phyloP scores from a whole-genome alignment of 2,888 invertebrate species.

The Cerceris rybyensis region DNA sequence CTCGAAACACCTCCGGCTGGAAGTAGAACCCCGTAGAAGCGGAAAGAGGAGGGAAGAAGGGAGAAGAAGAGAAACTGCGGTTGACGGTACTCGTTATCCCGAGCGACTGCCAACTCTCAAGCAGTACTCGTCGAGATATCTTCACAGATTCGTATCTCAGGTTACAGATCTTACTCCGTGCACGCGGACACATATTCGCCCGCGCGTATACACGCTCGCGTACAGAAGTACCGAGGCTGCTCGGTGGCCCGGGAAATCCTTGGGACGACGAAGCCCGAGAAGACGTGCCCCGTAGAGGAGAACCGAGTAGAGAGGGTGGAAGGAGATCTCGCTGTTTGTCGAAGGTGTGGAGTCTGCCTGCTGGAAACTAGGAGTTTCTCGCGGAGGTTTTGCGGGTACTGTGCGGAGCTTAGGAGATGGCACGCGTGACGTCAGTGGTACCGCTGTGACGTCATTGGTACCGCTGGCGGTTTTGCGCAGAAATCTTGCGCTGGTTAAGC shows the following conservation, averaged over 20 bases:
- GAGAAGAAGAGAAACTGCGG: conserved; percentile 36
- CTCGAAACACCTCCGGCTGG: conserved; percentile 43
- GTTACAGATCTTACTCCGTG: conserved; percentile 63
- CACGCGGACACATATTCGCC: conserved; percentile 11
- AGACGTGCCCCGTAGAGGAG: conserved; percentile 29
- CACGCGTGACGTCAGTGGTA: no score
- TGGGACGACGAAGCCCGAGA: conserved; percentile 13
- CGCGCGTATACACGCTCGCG: not conserved
- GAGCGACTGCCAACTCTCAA: conserved; percentile 65
- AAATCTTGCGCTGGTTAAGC: no score
- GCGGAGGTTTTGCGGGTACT: no score
- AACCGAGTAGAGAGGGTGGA: not conserved
- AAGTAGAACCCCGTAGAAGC: conserved; percentile 25
- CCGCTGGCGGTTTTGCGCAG: no score
- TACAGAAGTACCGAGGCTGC: conserved; percentile 1
- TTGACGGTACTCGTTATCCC: conserved; percentile 70
- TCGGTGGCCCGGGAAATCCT: conserved; percentile 54
- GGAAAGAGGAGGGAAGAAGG: conserved; percentile 10
- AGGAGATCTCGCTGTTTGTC: no score
- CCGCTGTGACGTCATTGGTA: no score
- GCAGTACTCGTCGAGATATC: conserved; percentile 64
- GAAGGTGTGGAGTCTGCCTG: no score
- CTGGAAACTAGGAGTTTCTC: no score
- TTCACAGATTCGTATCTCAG: conserved; percentile 67
- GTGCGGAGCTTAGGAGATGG: no score